A percentile compares a stretch with the other conserved stretches of the same genome.
Evolutionary conservation across 1,140 invertebrate genomes (phyloP).

Genomic region (Teleogryllus occipitalis): DNA sequence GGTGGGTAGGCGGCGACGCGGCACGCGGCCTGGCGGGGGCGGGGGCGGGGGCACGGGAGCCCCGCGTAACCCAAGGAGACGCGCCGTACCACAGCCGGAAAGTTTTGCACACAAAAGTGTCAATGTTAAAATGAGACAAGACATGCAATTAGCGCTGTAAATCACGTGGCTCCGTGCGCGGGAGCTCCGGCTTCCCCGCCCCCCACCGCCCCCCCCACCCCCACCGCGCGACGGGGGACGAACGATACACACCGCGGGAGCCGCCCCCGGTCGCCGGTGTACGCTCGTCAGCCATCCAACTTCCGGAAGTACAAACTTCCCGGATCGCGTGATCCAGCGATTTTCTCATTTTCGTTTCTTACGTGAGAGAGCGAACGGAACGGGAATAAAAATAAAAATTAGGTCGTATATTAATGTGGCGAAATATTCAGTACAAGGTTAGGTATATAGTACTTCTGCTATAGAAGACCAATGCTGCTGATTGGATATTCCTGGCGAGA

Average conservation of each 20-base stretch:
- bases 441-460: background rate
- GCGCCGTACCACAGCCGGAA: background rate
- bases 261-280: background rate
- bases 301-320: background rate
- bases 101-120: background rate
- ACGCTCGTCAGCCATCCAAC: background rate
- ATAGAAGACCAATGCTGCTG: background rate
- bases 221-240: background rate
- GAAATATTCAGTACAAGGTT: background rate
- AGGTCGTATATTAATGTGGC: background rate
- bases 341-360: background rate
- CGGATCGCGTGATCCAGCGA: background rate
- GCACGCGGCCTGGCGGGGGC: too few relatives aligned
- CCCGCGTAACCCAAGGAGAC: background rate
- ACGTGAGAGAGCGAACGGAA: background rate
- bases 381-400: background rate
- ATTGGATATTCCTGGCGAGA: background rate
- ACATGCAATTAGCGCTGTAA: background rate
- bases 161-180: background rate
- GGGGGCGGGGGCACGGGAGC: too few relatives aligned
- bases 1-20: background rate
- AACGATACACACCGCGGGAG: background rate
- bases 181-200: background rate
- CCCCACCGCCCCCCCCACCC: too few relatives aligned
- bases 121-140: constrained; percentile 1